Evolutionary conservation across 2,113 vertebrate species (phyloP), one percentile per base, ranked within the genome.

Genomic region (Paradoxurus hermaphroditus): DNA sequence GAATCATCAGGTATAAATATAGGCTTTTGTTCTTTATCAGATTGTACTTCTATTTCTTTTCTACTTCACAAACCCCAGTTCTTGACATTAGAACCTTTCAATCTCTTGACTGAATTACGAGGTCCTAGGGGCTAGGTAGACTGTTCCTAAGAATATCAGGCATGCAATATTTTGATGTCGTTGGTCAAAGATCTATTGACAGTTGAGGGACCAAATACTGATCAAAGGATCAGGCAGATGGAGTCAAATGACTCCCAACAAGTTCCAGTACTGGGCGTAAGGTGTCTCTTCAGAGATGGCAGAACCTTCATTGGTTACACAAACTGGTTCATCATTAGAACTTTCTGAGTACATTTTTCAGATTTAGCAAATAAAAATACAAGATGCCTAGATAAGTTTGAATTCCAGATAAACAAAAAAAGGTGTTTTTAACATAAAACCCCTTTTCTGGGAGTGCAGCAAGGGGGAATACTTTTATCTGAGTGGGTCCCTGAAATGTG

Each of bases 21-120:
- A 97, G 63, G 75, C 44, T 93, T 97, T 88, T 97, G 29, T 90
- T 93, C 92, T 92, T 97, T 88, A 75, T 93, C 92, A 97, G 27
- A 85, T 51, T 94, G 59, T 73, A 79, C 75, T 97, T 86, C 34
- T 85, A 79, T 67, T 88, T 96, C 53, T 89, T 44, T 98, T 31
- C 59, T 62, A 12, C 84, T 92, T 94, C 53, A 86, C 13, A 67
- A 89, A 53, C 15, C 46, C 79, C 9, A 53, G 59, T 29, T 96
- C 73, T 90, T 93, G 46, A 75, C 51, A 88, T 83, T 34, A 53
- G 67, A 92, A 53, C 12, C 70, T 18, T 75, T 46, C 29, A 39
- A 12, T 93, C 53, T 83, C 92, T 91, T 84, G 46, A 86, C 36
- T 87, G 78, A 94, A 73, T 94, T 78, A 96, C 3, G 62, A 82